These are phyloP conservation scores for Sternarchorhynchus goeldii DNA, from an alignment of 2,797 vertebrate genomes.

Conservation along the genomic window DNA sequence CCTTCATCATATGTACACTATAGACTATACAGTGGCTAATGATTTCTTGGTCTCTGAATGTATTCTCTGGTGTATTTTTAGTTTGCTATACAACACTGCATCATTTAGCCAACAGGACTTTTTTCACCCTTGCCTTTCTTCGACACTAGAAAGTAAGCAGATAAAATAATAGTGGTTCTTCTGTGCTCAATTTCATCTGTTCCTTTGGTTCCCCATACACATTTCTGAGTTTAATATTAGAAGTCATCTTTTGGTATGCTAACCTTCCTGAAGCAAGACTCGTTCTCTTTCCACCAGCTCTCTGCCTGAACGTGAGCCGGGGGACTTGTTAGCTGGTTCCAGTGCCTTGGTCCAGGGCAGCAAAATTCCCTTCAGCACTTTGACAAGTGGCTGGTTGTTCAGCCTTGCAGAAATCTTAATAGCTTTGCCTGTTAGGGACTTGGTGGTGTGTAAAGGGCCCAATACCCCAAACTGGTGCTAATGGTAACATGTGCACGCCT, in stretches of 20 bases:
- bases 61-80: neutral
- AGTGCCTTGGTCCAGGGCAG: constrained; percentile 57
- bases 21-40: neutral
- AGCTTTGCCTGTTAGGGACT: constrained; percentile 51
- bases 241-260: neutral
- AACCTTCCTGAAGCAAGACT: constrained; percentile 30
- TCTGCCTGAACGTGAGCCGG: constrained; percentile 48
- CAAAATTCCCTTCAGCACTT: constrained; percentile 54
- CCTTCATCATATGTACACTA: constrained; percentile 17
- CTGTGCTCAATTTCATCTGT: too few relatives aligned
- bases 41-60: constrained; percentile 12
- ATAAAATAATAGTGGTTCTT: neutral
- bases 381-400: constrained; percentile 63
- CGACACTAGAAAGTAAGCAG: neutral
- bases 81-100: neutral
- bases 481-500: neutral
- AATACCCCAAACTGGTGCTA: constrained; percentile 1
- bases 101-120: neutral
- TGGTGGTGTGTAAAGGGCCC: constrained; percentile 20
- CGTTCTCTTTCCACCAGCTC: constrained; percentile 59
- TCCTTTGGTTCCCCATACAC: too few relatives aligned
- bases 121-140: neutral
- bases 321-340: constrained; percentile 67
- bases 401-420: constrained; percentile 62
- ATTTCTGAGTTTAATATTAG: neutral